phyloP scores from a whole-genome alignment of 1,140 invertebrate species.

The Marisa cornuarietis region DNA sequence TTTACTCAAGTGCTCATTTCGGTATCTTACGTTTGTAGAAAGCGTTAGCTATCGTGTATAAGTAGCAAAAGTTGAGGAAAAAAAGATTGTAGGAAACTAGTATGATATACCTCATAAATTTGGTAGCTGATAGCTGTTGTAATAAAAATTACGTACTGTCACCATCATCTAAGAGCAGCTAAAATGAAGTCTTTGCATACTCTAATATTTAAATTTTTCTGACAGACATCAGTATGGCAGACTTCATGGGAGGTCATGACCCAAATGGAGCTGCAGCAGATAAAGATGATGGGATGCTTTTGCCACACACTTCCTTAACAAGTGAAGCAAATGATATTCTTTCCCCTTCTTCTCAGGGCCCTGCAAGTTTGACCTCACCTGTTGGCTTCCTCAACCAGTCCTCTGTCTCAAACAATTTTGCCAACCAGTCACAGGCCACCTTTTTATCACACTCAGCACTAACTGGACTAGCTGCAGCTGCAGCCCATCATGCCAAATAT shows the following conservation, averaged over 20 bases:
- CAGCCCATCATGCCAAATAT: constrained; percentile 16
- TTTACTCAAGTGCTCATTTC: no score
- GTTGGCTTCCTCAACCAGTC: not conserved
- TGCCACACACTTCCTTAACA: constrained; percentile 15
- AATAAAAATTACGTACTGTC: not conserved
- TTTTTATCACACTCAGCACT: constrained; percentile 21
- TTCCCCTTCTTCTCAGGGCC: not conserved
- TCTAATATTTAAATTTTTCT: not conserved
- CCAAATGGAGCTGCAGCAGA: not conserved
- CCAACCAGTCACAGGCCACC: constrained; percentile 1
- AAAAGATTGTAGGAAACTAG: no score
- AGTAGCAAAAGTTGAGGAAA: no score
- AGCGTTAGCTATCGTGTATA: no score
- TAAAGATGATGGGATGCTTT: constrained; percentile 15
- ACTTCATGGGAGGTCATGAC: constrained; percentile 16
- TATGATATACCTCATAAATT: not conserved
- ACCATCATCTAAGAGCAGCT: not conserved
- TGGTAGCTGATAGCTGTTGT: not conserved
- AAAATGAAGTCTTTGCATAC: not conserved
- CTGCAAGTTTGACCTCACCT: constrained; percentile 4
- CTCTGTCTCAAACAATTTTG: not conserved
- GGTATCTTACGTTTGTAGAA: no score
- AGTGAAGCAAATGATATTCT: constrained; percentile 14
- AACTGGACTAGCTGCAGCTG: constrained; percentile 13
- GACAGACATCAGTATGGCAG: constrained; percentile 2